phyloP scores from a whole-genome alignment of 92 coral and sea anemone species.

The Porites divaricata region DNA sequence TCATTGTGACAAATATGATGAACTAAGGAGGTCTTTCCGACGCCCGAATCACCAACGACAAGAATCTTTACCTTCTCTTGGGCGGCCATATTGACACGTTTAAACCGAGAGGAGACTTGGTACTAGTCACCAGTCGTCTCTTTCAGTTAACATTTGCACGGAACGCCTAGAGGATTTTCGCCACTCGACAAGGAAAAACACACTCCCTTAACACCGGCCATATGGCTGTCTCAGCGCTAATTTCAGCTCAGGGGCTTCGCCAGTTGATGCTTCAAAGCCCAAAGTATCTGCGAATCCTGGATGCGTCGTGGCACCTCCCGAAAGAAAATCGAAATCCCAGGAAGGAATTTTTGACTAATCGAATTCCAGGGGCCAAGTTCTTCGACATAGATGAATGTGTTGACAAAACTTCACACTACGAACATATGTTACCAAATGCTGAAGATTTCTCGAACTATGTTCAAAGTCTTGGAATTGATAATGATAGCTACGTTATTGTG shows the following conservation, averaged over 20 bases:
- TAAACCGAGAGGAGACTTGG: slow-evolving; percentile 16
- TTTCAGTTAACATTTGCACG: too few relatives aligned
- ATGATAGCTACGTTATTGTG: slow-evolving; percentile 90
- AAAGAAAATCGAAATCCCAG: slow-evolving; percentile 76
- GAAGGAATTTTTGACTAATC: slow-evolving; percentile 71
- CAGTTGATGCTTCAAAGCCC: slow-evolving; percentile 69
- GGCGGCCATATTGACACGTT: slow-evolving; percentile 90
- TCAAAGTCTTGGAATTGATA: slow-evolving; percentile 79
- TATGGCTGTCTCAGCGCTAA: slow-evolving; percentile 52
- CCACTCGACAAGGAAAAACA: not conserved
- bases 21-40: slow-evolving; percentile 95
- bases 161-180: slow-evolving; percentile 7
- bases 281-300: slow-evolving; percentile 76
- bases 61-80: slow-evolving; percentile 88
- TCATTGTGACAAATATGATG: slow-evolving; percentile 95
- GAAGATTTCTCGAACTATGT: slow-evolving; percentile 83
- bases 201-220: too few relatives aligned
- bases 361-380: slow-evolving; percentile 88
- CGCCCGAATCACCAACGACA: slow-evolving; percentile 99
- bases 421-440: slow-evolving; percentile 86
- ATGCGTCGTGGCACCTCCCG: slow-evolving; percentile 95
- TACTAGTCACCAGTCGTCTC: slow-evolving; percentile 43
- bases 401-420: slow-evolving; percentile 74
- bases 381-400: slow-evolving; percentile 90
- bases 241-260: slow-evolving; percentile 75